A percentile compares a stretch with the other conserved stretches of the same genome.
Evolutionary conservation across 2,113 vertebrate species (phyloP).

Genomic region (Struthidea cinerea): DNA sequence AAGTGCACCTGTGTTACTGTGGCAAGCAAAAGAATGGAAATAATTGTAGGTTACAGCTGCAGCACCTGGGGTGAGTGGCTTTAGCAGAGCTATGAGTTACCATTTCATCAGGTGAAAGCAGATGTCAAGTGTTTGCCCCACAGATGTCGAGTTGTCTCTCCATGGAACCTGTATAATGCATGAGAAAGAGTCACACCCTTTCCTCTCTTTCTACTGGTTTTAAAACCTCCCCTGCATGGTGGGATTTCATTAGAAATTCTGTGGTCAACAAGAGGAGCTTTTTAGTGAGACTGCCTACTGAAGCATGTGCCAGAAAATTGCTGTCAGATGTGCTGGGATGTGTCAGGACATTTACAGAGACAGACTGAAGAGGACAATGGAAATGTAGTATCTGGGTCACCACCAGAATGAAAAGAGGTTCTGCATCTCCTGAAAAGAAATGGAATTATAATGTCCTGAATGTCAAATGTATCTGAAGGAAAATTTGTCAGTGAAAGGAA

Average conservation of each 20-base stretch:
- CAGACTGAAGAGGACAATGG: not conserved
- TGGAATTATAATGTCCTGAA: not conserved
- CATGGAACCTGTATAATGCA: not conserved
- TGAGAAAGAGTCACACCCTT: not conserved
- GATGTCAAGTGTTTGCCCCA: not conserved
- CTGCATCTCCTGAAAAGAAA: not conserved
- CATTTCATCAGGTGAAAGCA: not conserved
- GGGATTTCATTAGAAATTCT: not conserved
- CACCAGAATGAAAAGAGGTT: not conserved
- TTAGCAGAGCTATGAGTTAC: not conserved
- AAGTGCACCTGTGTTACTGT: not conserved
- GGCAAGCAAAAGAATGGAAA: not conserved
- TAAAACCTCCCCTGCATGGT: not conserved
- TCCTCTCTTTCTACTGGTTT: not conserved
- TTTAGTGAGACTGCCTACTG: not conserved
- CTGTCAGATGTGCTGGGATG: not conserved
- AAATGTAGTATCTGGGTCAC: not conserved
- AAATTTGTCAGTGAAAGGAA: not conserved
- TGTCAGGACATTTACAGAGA: not conserved
- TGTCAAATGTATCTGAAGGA: not conserved
- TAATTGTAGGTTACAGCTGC: not conserved
- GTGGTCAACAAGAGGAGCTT: not conserved
- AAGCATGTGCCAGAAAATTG: not conserved
- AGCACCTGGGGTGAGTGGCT: not conserved
- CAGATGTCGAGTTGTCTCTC: not conserved